phyloP scores from a whole-genome alignment of 2,888 invertebrate species.

The Patella depressa region DNA sequence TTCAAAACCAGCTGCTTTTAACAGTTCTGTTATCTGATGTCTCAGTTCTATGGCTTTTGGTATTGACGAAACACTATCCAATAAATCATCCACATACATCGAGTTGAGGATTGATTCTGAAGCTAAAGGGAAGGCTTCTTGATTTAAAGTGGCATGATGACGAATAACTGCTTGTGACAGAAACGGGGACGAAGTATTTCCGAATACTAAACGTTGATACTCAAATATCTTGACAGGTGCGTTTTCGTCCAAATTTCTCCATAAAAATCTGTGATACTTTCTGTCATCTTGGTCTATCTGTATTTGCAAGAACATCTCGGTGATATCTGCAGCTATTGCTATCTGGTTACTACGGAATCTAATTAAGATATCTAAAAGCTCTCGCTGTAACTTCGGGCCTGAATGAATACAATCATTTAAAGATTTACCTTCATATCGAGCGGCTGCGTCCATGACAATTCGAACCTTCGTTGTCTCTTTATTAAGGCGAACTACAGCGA shows the following conservation, averaged over 20 bases:
- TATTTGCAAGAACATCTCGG: neutral
- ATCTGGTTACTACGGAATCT: neutral
- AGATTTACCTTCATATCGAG: neutral
- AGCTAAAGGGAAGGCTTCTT: neutral
- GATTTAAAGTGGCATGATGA: neutral
- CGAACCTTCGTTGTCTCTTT: constrained; percentile 1
- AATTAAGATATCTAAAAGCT: neutral
- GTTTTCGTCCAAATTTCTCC: neutral
- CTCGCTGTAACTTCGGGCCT: neutral
- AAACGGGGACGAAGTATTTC: neutral
- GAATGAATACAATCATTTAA: neutral
- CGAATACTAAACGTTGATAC: neutral
- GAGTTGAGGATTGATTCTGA: neutral
- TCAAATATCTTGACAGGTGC: neutral
- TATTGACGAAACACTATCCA: too few relatives aligned
- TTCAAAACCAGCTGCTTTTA: too few relatives aligned
- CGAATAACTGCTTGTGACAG: neutral
- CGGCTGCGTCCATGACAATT: neutral
- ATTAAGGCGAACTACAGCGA: neutral
- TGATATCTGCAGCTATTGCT: neutral
- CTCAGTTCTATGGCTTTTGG: too few relatives aligned
- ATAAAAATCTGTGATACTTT: neutral
- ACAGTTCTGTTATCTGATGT: too few relatives aligned
- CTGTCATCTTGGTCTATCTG: neutral
- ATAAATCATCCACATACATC: too few relatives aligned